Evolutionary conservation across 2,113 vertebrate genomes (phyloP).

Genomic region (Galeopterus variegatus): DNA sequence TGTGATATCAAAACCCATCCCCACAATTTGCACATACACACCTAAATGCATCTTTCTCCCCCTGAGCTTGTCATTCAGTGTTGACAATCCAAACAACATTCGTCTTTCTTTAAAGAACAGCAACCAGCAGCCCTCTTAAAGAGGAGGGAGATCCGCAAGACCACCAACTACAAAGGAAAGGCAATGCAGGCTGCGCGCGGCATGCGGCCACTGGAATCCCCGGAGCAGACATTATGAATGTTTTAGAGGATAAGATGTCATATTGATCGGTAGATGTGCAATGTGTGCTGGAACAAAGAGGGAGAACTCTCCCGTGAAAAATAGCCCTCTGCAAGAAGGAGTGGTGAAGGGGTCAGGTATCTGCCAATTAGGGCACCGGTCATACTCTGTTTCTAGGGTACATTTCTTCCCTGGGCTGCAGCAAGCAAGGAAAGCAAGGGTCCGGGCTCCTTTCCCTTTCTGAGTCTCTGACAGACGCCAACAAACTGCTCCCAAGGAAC

Average conservation of each 20-base stretch:
- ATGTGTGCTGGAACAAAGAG: conserved; percentile 72
- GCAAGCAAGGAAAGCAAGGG: neutral
- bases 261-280: conserved; percentile 70
- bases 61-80: conserved; percentile 73
- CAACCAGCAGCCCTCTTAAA: conserved; percentile 27
- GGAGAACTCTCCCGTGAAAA: conserved; percentile 8
- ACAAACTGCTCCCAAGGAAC: neutral
- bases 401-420: neutral
- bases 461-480: neutral
- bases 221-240: conserved; percentile 75
- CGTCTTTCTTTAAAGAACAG: conserved; percentile 64
- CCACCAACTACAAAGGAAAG: conserved; percentile 43
- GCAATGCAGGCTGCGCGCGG: neutral
- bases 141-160: neutral
- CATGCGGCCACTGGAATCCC: neutral
- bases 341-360: neutral
- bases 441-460: neutral
- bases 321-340: neutral
- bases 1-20: conserved; percentile 79
- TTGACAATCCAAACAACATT: conserved; percentile 68
- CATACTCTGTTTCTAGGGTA: neutral
- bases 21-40: conserved; percentile 53
- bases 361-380: neutral
- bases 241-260: conserved; percentile 72
- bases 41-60: conserved; percentile 58